A percentile compares a stretch with the other conserved stretches of the same genome.
phyloP scores from a whole-genome alignment of 2,888 invertebrate species.

The Synergus laeviventris region DNA sequence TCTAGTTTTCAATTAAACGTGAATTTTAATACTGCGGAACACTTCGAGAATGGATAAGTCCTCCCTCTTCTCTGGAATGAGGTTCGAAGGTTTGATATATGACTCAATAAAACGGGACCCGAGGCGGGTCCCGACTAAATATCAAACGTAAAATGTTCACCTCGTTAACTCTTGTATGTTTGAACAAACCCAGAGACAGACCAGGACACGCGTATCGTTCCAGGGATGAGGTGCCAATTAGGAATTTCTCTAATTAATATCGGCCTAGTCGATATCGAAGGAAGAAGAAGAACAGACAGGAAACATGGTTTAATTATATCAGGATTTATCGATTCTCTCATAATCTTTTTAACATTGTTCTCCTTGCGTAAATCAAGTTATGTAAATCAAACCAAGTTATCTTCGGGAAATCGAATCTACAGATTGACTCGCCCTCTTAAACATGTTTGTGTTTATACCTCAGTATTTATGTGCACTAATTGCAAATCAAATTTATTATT shows the following conservation, averaged over 20 bases:
- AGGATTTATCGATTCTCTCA: slow-evolving; percentile 33
- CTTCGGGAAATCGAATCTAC: slow-evolving; percentile 20
- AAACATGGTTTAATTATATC: slow-evolving; percentile 38
- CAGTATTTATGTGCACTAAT: slow-evolving; percentile 24
- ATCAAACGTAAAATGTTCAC: slow-evolving; percentile 71
- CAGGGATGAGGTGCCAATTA: slow-evolving; percentile 46
- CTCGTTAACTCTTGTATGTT: slow-evolving; percentile 67
- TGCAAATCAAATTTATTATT: slow-evolving; percentile 30
- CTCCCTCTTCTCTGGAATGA: slow-evolving; percentile 36
- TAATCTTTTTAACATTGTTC: slow-evolving; percentile 39
- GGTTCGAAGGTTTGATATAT: slow-evolving; percentile 69
- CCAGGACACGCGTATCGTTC: slow-evolving; percentile 31
- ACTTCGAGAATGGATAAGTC: slow-evolving; percentile 9
- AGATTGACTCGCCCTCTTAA: slow-evolving; percentile 33
- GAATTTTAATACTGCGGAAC: slow-evolving; percentile 22
- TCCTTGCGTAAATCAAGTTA: slow-evolving; percentile 36
- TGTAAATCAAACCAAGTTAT: slow-evolving; percentile 37
- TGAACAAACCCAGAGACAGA: slow-evolving; percentile 33
- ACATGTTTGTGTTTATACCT: slow-evolving; percentile 18
- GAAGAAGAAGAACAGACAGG: slow-evolving; percentile 39
- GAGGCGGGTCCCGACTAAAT: slow-evolving; percentile 69
- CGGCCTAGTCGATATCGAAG: slow-evolving; percentile 36
- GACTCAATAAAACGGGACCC: slow-evolving; percentile 73
- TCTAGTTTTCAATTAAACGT: slow-evolving; percentile 25
- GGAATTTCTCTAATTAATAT: slow-evolving; percentile 48